A percentile compares a stretch with the other conserved stretches of the same genome.
Evolutionary conservation across 1,140 invertebrate genomes (phyloP).

Genomic region (Macrosteles quadrilineatus): DNA sequence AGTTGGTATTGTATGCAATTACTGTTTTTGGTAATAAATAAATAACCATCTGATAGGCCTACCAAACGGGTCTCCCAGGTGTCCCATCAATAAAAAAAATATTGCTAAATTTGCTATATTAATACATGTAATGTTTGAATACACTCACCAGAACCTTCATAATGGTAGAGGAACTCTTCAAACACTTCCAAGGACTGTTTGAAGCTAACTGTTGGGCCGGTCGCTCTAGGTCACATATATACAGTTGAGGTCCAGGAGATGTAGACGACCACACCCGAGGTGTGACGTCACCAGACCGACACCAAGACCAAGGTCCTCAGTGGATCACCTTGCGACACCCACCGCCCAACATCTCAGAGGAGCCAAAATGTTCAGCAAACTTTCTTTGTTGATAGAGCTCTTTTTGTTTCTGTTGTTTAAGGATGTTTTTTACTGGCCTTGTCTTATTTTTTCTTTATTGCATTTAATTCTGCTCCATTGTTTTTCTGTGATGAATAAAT

Average conservation of each 20-base stretch:
- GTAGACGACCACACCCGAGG: neutral
- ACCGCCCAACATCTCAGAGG: neutral
- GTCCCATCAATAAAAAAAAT: no score
- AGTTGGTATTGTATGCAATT: no score
- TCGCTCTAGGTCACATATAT: neutral
- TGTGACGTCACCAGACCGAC: no score
- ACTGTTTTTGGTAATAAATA: no score
- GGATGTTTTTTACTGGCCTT: neutral
- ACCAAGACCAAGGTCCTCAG: no score
- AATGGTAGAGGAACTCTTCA: neutral
- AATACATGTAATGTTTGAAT: no score
- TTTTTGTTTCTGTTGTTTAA: neutral
- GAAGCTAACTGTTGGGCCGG: neutral
- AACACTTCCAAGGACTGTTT: constrained; percentile 7
- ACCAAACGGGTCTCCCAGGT: no score
- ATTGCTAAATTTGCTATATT: no score
- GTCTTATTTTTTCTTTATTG: no score
- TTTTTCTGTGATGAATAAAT: no score
- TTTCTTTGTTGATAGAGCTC: neutral
- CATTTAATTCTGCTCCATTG: no score
- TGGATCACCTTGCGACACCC: neutral
- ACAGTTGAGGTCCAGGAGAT: neutral
- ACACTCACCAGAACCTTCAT: constrained; percentile 9
- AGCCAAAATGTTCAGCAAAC: neutral
- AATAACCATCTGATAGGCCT: no score